Evolutionary conservation across 2,113 vertebrate species (phyloP), one percentile per base, ranked within the genome.

Genomic region (Siniperca knerii): DNA sequence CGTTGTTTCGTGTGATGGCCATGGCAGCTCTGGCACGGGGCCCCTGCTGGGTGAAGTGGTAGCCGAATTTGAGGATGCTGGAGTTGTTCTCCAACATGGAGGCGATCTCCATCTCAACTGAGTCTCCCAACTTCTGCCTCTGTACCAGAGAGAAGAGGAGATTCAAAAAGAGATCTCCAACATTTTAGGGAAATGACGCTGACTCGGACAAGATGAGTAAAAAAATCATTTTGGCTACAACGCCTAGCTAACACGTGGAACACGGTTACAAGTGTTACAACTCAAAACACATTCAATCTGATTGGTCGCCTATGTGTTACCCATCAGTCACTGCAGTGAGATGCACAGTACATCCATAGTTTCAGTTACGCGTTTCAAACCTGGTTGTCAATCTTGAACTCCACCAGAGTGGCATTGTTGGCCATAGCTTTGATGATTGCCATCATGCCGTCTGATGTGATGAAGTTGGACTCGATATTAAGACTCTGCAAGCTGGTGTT

Each of bases 401-500:
- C 98, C 0, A 88, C 88, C 67, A 99, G 94, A 0, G 95, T 96
- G 79, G 75, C 88, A 10, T 98, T 98, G 48, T 84, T 83, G 44
- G 94, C 92, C 92, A 98, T 89, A 3, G 98, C 97, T 86, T 95
- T 97, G 84, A 98, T 91, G 71, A 99, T 92, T 2, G 97, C 95
- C 96, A 96, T 95, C 96, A 99, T 98, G 40, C 98, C 98, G 0
- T 96, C 82, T 4, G 96, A 93, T 57, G 97, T 99, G 90, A 99
- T 98, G 95, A 99, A 99, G 95, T 99, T 99, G 82, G 98, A 99
- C 83, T 99, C 98, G 0, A 99, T 96, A 86, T 99, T 99, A 93
- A 99, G 96, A 94, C 96, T 97, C 94, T 96, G 95, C 74, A 99
- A 95, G 72, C 93, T 96, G 76, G 94, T 97, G 94, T 99, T 99